Percentiles rank a stretch among this genome's conserved stretches.
Evolutionary conservation across 2,888 invertebrate species (phyloP).

Genomic region (Allygus modestus): DNA sequence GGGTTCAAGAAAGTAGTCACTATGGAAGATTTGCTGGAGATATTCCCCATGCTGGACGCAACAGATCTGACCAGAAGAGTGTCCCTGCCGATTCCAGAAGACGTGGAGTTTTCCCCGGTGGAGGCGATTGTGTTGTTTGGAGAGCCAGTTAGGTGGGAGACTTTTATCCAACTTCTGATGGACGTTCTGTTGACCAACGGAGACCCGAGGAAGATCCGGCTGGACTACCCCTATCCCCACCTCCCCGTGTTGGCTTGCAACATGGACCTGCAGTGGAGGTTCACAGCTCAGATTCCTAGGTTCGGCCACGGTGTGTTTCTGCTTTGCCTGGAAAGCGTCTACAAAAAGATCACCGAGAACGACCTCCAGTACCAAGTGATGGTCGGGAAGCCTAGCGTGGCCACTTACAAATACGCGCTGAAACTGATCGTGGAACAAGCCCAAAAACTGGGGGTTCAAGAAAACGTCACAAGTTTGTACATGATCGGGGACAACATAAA

Average conservation of each 20-base stretch:
- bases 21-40: conserved; percentile 77
- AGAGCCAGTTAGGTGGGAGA: conserved; percentile 83
- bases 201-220: conserved; percentile 74
- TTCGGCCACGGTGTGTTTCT: conserved; percentile 83
- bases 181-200: conserved; percentile 81
- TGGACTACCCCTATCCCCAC: conserved; percentile 77
- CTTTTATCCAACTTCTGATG: conserved; percentile 79
- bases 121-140: conserved; percentile 81
- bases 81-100: conserved; percentile 72
- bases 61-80: conserved; percentile 75
- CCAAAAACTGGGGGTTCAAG: conserved; percentile 75
- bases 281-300: conserved; percentile 80
- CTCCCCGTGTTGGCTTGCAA: conserved; percentile 83
- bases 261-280: conserved; percentile 82
- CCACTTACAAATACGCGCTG: conserved; percentile 82
- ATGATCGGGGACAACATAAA: conserved; percentile 83
- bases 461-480: conserved; percentile 78
- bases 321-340: conserved; percentile 79
- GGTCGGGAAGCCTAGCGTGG: conserved; percentile 82
- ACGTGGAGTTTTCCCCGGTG: conserved; percentile 75
- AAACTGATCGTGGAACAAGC: conserved; percentile 78
- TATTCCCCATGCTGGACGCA: conserved; percentile 80
- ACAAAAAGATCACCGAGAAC: conserved; percentile 80
- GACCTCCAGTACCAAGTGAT: conserved; percentile 80
- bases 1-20: conserved; percentile 80